Conservation (phyloP, 2,888 invertebrate species). For the Trichopria drosophilae region DNA sequence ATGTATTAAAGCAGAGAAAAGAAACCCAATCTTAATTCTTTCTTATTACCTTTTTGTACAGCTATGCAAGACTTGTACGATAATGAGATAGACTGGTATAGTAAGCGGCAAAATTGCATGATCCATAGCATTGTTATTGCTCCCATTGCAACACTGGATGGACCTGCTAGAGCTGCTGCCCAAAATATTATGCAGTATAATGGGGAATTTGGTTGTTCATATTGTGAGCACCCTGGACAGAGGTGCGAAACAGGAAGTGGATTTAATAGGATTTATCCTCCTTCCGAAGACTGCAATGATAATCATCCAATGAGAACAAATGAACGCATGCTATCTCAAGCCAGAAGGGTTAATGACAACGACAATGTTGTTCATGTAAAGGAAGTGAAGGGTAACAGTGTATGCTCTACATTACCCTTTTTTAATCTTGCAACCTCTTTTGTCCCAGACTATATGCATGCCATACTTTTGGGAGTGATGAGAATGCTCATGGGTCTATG, state of each 20-base stretch:
- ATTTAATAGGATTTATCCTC: conserved; percentile 11
- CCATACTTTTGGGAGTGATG: no score
- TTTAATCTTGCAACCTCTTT: no score
- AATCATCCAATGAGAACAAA: neutral
- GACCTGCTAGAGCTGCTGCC: conserved; percentile 18
- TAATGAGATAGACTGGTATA: conserved; percentile 16
- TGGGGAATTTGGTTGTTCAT: conserved; percentile 15
- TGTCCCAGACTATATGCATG: no score
- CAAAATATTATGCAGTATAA: conserved; percentile 21
- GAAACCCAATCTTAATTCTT: conserved; percentile 16
- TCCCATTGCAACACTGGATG: no score
- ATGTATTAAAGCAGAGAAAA: conserved; percentile 8
- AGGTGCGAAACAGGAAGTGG: neutral
- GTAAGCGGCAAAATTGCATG: neutral
- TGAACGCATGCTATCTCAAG: conserved; percentile 6
- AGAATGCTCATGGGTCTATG: no score
- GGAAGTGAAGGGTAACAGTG: no score
- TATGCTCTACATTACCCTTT: no score
- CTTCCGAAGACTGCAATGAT: neutral
- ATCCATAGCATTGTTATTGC: conserved; percentile 16
- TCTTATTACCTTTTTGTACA: conserved; percentile 22
- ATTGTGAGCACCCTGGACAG: conserved; percentile 10
- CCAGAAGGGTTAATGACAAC: no score
- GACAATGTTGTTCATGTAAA: neutral
- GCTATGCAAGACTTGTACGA: no score